Evolutionary conservation across 2,888 invertebrate genomes (phyloP).

Genomic region (Cataglyphis cursor): DNA sequence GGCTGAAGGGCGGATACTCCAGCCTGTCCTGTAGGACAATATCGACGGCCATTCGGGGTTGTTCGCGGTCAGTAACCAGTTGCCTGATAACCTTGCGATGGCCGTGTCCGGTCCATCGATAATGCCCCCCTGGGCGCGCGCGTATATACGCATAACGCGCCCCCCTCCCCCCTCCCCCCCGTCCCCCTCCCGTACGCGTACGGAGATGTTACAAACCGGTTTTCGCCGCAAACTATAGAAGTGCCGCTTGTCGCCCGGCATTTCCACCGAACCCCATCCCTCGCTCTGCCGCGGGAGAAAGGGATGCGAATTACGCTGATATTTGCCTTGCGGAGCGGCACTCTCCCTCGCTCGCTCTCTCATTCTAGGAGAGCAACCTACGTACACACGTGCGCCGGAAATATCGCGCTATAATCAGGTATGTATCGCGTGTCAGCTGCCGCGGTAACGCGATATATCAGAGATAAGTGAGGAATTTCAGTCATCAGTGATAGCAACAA

Average conservation of each 20-base stretch:
- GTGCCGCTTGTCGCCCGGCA: not conserved
- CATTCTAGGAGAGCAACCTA: conserved; percentile 11
- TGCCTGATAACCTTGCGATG: not conserved
- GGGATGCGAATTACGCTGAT: conserved; percentile 37
- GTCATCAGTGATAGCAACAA: conserved; percentile 34
- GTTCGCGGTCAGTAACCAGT: conserved; percentile 42
- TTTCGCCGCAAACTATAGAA: conserved; percentile 4
- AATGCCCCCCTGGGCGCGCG: conserved; percentile 4
- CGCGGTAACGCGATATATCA: conserved; percentile 14
- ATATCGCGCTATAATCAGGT: conserved; percentile 32
- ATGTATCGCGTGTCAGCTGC: conserved; percentile 42
- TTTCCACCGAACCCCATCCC: conserved; percentile 9
- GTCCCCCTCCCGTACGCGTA: not conserved
- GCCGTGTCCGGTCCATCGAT: conserved; percentile 15
- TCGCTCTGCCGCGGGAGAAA: conserved; percentile 2
- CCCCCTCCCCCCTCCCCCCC: too few relatives aligned
- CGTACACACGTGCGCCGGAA: conserved; percentile 10
- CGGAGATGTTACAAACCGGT: conserved; percentile 22
- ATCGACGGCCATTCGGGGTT: conserved; percentile 7
- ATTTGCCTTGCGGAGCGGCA: conserved; percentile 19
- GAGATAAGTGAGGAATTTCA: conserved; percentile 40
- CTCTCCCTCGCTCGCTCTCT: not conserved
- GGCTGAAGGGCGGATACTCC: conserved; percentile 91
- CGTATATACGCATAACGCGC: not conserved
- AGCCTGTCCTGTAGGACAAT: conserved; percentile 84